Base-by-base conservation (phyloP, 2,797 vertebrate genomes). In the Pseudopleuronectes americanus region DNA sequence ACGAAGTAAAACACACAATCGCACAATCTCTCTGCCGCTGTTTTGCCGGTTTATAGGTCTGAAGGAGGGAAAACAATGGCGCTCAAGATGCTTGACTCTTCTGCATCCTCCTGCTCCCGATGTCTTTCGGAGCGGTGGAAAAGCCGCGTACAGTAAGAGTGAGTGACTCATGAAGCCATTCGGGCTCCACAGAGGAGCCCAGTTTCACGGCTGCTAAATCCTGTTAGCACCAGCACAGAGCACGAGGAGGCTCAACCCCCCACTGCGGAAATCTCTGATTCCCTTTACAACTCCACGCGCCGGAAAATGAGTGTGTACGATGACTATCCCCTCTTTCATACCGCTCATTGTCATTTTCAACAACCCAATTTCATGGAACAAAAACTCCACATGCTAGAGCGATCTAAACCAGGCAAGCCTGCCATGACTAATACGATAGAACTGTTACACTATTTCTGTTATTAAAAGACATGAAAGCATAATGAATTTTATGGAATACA, bases 161-260 rank as follows among this genome's bases (percentile, higher is more conserved):
- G 26, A 75, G 74, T 72, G 78, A 88, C 77, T 90, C 84, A 87
- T 74, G 81, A 76, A 84, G 89, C 84, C 85, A 87, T 82, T 83
- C 49, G 84, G 81, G 81, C 80, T 87, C 81, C 33, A 79, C 70
- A 53, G 76, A 89, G 85, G 81, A 90, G 87, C 84, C 74, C 83
- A 85, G 85, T 87, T 91, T 89, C 91, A 92, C 55, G 80, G 87
- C 77, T 87, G 83, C 87, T 84, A 91, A 93, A 94, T 94, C 91
- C 89, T 86, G 84, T 93, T 93, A 92, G 87, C 76, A 76, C 66
- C 63, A 38, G 75, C 82, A 80, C 85, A 90, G 86, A 92, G 79
- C 80, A 62, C 71, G 78, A 82, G 79, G 76, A 80, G 76, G 81
- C 81, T 91, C 80, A 88, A 83, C 85, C 86, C 90, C 89, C 86